Conservation (phyloP, 2,797 vertebrate genomes). For the Falco naumanni region DNA sequence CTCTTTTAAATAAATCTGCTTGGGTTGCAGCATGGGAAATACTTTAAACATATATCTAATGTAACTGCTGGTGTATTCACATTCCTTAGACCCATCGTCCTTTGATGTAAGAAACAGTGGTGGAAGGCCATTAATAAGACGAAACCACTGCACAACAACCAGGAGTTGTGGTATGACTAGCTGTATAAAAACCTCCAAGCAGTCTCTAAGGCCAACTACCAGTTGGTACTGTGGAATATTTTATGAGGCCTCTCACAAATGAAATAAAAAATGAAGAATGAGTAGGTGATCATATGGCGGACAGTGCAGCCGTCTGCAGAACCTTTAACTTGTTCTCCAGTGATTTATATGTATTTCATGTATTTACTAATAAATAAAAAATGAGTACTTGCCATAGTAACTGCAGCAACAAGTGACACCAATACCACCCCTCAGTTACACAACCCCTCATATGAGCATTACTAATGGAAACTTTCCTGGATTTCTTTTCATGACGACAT, state of each 20-base stretch:
- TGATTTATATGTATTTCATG: constrained; percentile 60
- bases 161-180: neutral
- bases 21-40: neutral
- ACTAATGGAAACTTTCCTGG: neutral
- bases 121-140: neutral
- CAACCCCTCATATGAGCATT: neutral
- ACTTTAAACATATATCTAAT: neutral
- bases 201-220: neutral
- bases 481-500: neutral
- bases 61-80: neutral
- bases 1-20: constrained; percentile 25
- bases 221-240: neutral
- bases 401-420: constrained; percentile 58
- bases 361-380: constrained; percentile 69
- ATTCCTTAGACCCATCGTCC: neutral
- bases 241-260: neutral
- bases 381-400: constrained; percentile 36
- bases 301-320: constrained; percentile 15
- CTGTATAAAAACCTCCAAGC: neutral
- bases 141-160: neutral
- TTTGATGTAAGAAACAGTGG: neutral
- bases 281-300: constrained; percentile 19
- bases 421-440: neutral
- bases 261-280: constrained; percentile 44
- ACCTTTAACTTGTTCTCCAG: constrained; percentile 48